A percentile compares a stretch with the other conserved stretches of the same genome.
Conservation (phyloP, 2,113 vertebrate species). For the Brachypteracias leptosomus region DNA sequence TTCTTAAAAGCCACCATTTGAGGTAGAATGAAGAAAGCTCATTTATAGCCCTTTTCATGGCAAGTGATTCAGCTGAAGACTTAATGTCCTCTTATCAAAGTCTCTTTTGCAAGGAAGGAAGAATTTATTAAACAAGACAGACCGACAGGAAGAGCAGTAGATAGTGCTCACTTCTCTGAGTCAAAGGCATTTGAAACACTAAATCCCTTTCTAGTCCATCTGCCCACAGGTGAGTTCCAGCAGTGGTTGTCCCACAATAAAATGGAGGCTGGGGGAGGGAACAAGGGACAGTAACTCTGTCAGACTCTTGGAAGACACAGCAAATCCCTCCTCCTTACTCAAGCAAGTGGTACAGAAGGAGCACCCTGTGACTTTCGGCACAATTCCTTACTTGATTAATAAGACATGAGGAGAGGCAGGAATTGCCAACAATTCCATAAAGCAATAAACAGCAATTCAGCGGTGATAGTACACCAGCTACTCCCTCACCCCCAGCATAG, state of each 20-base stretch:
- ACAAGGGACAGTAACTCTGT: not conserved
- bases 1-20: not conserved
- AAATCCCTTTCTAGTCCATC: not conserved
- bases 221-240: not conserved
- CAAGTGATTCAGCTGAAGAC: not conserved
- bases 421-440: conserved; percentile 6
- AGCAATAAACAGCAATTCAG: conserved; percentile 25
- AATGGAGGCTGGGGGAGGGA: not conserved
- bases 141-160: not conserved
- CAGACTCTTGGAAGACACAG: not conserved
- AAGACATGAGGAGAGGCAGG: conserved; percentile 15
- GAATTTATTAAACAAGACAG: not conserved
- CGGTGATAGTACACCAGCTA: not conserved
- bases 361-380: not conserved
- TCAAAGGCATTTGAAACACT: not conserved
- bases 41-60: not conserved
- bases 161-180: not conserved
- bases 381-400: not conserved
- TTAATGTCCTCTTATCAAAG: not conserved
- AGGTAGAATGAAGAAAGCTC: not conserved
- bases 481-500: not conserved
- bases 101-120: not conserved
- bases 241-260: not conserved
- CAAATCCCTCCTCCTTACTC: not conserved
- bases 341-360: not conserved